A percentile compares a stretch with the other conserved stretches of the same genome.
These are phyloP conservation scores for Hemiscyllium ocellatum DNA, from an alignment of 2,113 vertebrate species.

Conservation along the genomic window DNA sequence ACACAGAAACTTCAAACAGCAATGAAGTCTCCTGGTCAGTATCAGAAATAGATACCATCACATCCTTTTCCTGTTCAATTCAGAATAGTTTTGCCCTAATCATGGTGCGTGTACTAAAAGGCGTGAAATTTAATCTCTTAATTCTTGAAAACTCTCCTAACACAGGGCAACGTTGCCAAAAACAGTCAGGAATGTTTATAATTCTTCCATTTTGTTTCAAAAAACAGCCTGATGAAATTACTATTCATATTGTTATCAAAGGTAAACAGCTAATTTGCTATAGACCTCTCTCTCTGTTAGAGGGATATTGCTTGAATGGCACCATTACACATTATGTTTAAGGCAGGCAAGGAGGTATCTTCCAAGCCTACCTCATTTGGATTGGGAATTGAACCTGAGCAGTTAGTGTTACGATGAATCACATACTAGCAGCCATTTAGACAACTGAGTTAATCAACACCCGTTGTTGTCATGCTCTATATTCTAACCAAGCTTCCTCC, in stretches of 20 bases:
- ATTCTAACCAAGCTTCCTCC: background rate
- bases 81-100: background rate
- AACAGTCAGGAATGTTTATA: background rate
- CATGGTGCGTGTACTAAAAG: background rate
- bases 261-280: no score
- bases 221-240: background rate
- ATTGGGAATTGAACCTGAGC: no score
- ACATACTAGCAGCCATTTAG: no score
- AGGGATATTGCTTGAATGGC: no score
- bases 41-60: background rate
- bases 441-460: no score
- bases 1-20: slow-evolving; percentile 61
- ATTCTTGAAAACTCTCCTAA: background rate
- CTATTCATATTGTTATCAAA: background rate
- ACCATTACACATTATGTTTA: no score
- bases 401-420: no score
- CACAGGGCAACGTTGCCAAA: background rate
- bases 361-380: no score
- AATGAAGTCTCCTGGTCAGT: slow-evolving; percentile 62
- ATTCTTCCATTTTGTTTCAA: background rate
- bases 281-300: no score
- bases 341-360: no score
- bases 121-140: background rate
- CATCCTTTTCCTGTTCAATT: background rate
- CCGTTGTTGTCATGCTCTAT: background rate